Base-by-base conservation (phyloP, 2,797 vertebrate species). In the Schizopygopsis malacanthus region DNA sequence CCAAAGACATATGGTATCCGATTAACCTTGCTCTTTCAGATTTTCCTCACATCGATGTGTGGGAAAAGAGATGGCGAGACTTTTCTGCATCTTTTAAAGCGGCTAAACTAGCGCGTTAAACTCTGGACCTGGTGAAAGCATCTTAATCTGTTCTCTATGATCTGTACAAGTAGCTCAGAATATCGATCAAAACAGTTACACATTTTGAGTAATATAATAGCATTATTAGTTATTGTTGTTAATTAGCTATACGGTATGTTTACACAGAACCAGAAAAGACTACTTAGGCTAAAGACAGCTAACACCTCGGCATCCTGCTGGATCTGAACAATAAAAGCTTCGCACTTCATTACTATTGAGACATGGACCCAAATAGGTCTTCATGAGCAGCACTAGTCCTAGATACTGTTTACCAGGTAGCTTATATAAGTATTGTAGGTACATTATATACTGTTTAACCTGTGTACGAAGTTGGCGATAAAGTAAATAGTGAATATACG, bases 101-200 rank as follows among this genome's bases (percentile, higher is more conserved):
- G 0, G 11, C 41, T 83, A 47, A 37, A 25, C 81, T 45, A 47
- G 25, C 70, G 33, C 47, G 8, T 61, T 47, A 50, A 70, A 79
- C 76, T 85, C 76, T 76, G 43, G 81, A 47, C 71, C 43, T 18
- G 11, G 45, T 39, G 39, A 39, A 39, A 65, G 77, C 25, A 50
- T 84, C 59, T 77, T 54, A n/a, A 65, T 75, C 82, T 7, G 70
- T 76, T 83, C 18, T 2, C 56, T 33, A 82, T 20, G 28, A 47
- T 75, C 81, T 83, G 52, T 82, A 85, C 86, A 89, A 83, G 63
- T 88, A 86, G 82, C 85, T 81, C 67, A 83, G 52, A 83, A 65
- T 63, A 69, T 73, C 39, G 88, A 85, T 82, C 84, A 79, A 47
- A 79, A 85, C 76, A 65, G 45, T 52, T 65, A 80, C 43, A 85